Percentiles rank a stretch among this genome's conserved stretches.
Conservation (phyloP, 2,888 invertebrate species). For the Parascotia fuliginaria region DNA sequence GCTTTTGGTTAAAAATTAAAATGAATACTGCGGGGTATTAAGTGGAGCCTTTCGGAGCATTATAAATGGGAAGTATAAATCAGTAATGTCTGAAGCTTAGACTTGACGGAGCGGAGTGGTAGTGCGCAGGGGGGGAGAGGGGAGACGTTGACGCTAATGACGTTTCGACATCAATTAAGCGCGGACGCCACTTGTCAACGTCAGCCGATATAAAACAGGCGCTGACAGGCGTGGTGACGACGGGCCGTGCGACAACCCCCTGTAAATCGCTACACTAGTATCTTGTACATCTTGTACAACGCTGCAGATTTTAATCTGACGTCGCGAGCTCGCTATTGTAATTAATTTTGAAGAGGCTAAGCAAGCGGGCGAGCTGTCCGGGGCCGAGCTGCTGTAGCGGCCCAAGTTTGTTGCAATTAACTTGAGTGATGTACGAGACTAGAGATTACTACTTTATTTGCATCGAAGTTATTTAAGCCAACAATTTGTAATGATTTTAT, state of each 20-base stretch:
- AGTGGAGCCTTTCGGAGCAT: neutral
- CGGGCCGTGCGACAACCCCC: constrained; percentile 2
- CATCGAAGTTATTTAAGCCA: neutral
- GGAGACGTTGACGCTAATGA: constrained; percentile 36
- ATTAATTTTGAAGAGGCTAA: constrained; percentile 30
- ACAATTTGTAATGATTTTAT: too few species aligned
- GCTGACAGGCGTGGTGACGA: constrained; percentile 18
- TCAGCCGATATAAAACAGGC: constrained; percentile 21
- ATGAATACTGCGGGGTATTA: constrained; percentile 12
- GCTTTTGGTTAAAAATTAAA: constrained; percentile 28
- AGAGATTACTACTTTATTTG: neutral
- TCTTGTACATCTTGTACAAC: constrained; percentile 13
- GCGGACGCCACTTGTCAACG: constrained; percentile 28
- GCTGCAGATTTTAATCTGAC: constrained; percentile 20
- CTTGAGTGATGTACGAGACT: constrained; percentile 5
- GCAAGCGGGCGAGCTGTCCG: neutral
- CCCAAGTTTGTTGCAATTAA: constrained; percentile 9
- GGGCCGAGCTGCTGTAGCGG: neutral
- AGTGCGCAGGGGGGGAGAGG: neutral
- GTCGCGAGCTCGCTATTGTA: constrained; percentile 23
- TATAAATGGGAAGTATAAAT: constrained; percentile 32
- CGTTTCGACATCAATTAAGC: constrained; percentile 42
- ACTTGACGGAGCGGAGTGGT: constrained; percentile 9
- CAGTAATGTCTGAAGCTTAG: constrained; percentile 19
- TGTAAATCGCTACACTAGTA: neutral